Conservation (phyloP, 2,113 vertebrate genomes). For the Microtus richardsoni region DNA sequence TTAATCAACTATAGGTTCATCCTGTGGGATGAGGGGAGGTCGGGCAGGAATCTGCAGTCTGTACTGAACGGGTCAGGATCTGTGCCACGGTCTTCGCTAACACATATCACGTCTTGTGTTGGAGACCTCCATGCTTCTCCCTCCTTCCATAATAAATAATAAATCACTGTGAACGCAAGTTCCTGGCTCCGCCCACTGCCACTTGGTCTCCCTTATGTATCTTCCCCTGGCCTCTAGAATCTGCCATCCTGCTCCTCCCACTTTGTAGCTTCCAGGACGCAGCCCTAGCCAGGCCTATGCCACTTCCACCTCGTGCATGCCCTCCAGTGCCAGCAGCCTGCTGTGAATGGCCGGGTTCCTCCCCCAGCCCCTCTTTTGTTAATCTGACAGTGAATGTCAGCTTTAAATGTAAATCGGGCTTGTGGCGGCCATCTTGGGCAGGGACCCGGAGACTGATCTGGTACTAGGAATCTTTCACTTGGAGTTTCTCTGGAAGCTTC, state of each 20-base stretch:
- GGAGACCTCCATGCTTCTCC: not conserved
- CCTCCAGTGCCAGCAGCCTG: not conserved
- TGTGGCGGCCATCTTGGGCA: rapidly evolving
- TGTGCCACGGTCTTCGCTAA: not conserved
- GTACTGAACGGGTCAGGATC: not conserved
- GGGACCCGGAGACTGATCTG: not conserved
- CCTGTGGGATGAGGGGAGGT: not conserved
- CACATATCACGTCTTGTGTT: not conserved
- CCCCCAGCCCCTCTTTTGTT: not conserved
- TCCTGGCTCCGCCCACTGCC: rapidly evolving
- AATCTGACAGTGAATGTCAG: not conserved
- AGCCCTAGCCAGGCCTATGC: rapidly evolving
- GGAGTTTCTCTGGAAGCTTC: rapidly evolving
- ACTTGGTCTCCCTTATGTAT: not conserved
- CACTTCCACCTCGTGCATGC: not conserved
- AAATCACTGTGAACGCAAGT: not conserved
- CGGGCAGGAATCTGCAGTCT: not conserved
- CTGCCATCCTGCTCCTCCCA: rapidly evolving
- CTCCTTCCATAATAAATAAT: not conserved
- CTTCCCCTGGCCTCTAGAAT: not conserved
- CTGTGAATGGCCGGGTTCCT: not conserved
- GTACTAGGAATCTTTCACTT: rapidly evolving
- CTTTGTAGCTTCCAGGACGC: not conserved
- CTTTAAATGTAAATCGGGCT: not conserved
- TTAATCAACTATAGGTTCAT: rapidly evolving